Conservation (phyloP, 2,888 invertebrate species). For the Caenorhabditis doughertyi region DNA sequence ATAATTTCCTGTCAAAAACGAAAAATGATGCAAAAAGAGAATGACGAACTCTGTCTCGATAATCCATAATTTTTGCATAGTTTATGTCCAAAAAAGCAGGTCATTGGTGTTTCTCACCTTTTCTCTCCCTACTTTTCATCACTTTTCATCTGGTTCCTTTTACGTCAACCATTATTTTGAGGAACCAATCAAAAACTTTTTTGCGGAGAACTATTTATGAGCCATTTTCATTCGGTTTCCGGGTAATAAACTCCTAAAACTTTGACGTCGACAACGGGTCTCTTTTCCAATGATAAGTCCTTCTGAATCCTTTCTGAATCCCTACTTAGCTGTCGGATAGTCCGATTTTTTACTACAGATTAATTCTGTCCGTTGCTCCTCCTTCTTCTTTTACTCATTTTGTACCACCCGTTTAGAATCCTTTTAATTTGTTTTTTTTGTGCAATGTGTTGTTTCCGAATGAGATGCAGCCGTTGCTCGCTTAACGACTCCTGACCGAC, state of each 20-base stretch:
- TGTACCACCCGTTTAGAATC: slow-evolving; percentile 15
- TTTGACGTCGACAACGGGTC: slow-evolving; percentile 18
- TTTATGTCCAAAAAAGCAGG: slow-evolving; percentile 45
- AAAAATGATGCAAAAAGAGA: slow-evolving; percentile 8
- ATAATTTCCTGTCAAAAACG: background rate
- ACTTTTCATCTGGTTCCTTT: too few relatives aligned
- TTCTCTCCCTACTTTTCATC: slow-evolving; percentile 11
- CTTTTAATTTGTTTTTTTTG: slow-evolving; percentile 11
- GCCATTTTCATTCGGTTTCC: slow-evolving; percentile 46
- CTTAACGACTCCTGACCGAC: slow-evolving; percentile 46
- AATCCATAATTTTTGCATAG: slow-evolving; percentile 32
- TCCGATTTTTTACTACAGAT: slow-evolving; percentile 5
- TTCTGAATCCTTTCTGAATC: slow-evolving; percentile 20
- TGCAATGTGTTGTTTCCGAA: slow-evolving; percentile 31
- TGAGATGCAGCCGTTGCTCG: slow-evolving; percentile 25
- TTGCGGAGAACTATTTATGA: slow-evolving; percentile 12
- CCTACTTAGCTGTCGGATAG: background rate
- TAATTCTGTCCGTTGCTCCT: background rate
- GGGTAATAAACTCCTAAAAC: slow-evolving; percentile 18
- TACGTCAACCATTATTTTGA: slow-evolving; percentile 41
- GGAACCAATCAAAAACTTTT: slow-evolving; percentile 48
- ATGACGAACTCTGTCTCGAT: slow-evolving; percentile 31
- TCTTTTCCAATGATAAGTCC: background rate
- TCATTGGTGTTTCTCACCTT: slow-evolving; percentile 25
- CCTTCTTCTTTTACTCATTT: slow-evolving; percentile 10